phyloP scores from a whole-genome alignment of 2,797 vertebrate species.

The Gadopsis bispinosus region DNA sequence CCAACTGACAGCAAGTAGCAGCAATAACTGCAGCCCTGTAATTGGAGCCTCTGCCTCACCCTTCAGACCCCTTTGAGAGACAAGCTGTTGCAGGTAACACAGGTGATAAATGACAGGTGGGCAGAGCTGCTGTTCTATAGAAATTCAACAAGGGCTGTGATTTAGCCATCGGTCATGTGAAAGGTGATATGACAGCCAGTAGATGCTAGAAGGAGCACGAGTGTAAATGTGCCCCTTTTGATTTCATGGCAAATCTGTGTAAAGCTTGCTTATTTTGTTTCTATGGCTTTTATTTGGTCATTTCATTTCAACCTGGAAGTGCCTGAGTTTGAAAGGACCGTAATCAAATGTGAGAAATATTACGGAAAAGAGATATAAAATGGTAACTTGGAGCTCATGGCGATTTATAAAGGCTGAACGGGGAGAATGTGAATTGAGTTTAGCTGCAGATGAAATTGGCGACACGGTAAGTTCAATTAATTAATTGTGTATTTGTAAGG shows the following conservation, averaged over 20 bases:
- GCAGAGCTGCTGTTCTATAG: constrained; percentile 35
- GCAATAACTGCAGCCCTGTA: constrained; percentile 28
- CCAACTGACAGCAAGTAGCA: constrained; percentile 7
- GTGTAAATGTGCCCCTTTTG: not conserved
- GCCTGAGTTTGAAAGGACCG: not conserved
- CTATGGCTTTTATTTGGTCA: not conserved
- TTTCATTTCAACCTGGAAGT: not conserved
- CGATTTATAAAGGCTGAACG: not conserved
- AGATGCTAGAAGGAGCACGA: not conserved
- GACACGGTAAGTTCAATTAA: not conserved
- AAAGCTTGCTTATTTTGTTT: not conserved
- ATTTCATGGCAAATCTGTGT: not conserved
- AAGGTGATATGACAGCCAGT: constrained; percentile 18
- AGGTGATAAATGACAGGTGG: constrained; percentile 64
- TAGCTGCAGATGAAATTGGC: not conserved
- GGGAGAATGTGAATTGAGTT: not conserved
- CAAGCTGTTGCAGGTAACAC: constrained; percentile 58
- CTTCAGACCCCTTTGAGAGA: constrained; percentile 35
- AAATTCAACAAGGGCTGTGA: constrained; percentile 31
- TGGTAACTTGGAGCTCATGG: not conserved
- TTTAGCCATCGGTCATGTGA: constrained; percentile 28
- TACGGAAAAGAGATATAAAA: no score
- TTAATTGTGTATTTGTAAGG: not conserved
- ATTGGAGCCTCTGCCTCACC: constrained; percentile 35
- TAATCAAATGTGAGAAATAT: not conserved